Percentiles rank a stretch among this genome's conserved stretches.
Evolutionary conservation across 2,797 vertebrate genomes (phyloP).

Genomic region (Rhinichthys osculus): DNA sequence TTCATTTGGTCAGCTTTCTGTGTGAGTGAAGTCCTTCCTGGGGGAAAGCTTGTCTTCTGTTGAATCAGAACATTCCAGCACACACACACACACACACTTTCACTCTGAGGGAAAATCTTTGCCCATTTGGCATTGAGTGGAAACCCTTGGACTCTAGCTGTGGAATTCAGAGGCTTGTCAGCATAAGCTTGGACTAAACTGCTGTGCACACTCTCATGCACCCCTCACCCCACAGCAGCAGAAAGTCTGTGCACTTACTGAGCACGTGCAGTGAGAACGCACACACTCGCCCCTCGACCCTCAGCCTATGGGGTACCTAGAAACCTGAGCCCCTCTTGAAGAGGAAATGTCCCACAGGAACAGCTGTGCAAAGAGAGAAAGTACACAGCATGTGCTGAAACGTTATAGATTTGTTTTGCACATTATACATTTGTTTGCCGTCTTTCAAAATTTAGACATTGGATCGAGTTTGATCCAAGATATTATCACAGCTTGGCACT

Average conservation of each 20-base stretch:
- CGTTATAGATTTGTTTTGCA: neutral
- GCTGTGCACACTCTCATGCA: conserved; percentile 31
- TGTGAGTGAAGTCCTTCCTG: conserved; percentile 40
- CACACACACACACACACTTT: neutral
- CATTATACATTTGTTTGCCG: neutral
- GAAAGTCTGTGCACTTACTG: conserved; percentile 19
- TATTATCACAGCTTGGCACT: neutral
- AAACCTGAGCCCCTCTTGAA: neutral
- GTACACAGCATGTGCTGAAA: neutral
- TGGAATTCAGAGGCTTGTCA: conserved; percentile 58
- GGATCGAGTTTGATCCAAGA: neutral
- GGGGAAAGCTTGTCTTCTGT: conserved; percentile 40
- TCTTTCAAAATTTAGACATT: neutral
- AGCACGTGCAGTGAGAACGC: conserved; percentile 18
- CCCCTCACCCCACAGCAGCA: neutral
- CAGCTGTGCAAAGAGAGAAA: conserved; percentile 58
- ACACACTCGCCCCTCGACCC: neutral
- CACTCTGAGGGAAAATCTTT: conserved; percentile 42
- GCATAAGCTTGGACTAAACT: conserved; percentile 54
- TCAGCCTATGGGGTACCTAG: conserved; percentile 19
- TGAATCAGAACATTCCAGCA: conserved; percentile 54
- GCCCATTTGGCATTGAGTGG: conserved; percentile 51
- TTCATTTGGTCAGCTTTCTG: conserved; percentile 47
- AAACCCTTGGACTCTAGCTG: conserved; percentile 57
- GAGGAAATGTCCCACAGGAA: conserved; percentile 43